Conservation (phyloP, 1,140 invertebrate genomes). For the Monomorium pharaonis region DNA sequence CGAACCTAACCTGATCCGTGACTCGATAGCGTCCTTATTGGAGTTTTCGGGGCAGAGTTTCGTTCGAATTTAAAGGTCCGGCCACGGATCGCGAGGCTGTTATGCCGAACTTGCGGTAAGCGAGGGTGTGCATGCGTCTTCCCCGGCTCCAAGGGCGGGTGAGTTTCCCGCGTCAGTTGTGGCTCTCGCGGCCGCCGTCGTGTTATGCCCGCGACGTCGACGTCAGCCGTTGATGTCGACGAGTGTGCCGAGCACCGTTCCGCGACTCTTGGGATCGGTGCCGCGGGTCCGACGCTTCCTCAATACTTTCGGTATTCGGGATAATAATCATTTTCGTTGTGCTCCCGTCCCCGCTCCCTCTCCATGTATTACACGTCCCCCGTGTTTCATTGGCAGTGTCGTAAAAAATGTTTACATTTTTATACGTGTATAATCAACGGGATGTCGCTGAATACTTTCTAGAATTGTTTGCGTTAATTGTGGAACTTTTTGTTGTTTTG, state of each 20-base stretch:
- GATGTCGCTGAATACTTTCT: background rate
- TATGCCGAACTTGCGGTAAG: conserved; percentile 72
- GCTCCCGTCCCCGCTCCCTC: too few relatives aligned
- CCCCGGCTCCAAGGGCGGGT: too few relatives aligned
- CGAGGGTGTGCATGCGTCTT: conserved; percentile 4
- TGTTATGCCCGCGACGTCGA: background rate
- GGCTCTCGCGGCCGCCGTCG: background rate
- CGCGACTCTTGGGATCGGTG: background rate
- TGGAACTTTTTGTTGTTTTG: conserved; percentile 55
- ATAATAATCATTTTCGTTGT: background rate
- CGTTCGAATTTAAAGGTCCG: conserved; percentile 62
- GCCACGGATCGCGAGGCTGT: conserved; percentile 45
- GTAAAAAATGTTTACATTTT: conserved; percentile 39
- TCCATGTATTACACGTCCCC: background rate
- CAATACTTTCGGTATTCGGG: background rate
- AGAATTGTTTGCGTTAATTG: conserved; percentile 15
- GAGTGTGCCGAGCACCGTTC: background rate
- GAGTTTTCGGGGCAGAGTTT: conserved; percentile 56
- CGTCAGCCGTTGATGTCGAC: background rate
- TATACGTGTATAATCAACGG: conserved; percentile 23
- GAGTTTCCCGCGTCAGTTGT: background rate
- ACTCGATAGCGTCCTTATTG: conserved; percentile 74
- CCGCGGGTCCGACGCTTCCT: background rate
- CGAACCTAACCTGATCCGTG: conserved; percentile 73
- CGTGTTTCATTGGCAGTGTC: conserved; percentile 6